phyloP scores from a whole-genome alignment of 2,888 invertebrate species.

The Platerodrilus igneus region DNA sequence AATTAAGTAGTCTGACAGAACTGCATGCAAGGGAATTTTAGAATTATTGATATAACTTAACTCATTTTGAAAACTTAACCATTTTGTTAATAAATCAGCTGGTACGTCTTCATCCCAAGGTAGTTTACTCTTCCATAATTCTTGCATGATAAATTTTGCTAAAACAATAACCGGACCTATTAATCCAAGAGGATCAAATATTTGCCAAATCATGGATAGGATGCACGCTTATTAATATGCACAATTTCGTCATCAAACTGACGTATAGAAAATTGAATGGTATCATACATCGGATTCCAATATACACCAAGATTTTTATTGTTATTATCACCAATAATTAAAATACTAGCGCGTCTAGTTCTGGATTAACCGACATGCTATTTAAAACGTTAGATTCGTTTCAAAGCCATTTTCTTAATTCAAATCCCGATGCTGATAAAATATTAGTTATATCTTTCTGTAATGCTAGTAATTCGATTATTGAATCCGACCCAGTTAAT shows the following conservation, averaged over 20 bases:
- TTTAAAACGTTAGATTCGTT: slow-evolving; percentile 12
- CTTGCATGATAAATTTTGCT: slow-evolving; percentile 29
- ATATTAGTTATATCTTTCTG: slow-evolving; percentile 20
- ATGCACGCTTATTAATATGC: too few relatives aligned
- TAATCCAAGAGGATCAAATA: slow-evolving; percentile 30
- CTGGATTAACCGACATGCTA: slow-evolving; percentile 5
- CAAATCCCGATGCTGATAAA: slow-evolving; percentile 19
- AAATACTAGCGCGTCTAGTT: slow-evolving; percentile 6
- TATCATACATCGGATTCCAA: slow-evolving; percentile 4
- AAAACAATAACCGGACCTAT: slow-evolving; percentile 26
- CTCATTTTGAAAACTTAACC: slow-evolving; percentile 13
- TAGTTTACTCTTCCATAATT: slow-evolving; percentile 23
- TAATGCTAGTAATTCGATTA: slow-evolving; percentile 18
- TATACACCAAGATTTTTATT: slow-evolving; percentile 17
- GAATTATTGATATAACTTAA: slow-evolving; percentile 17
- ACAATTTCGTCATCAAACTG: too few relatives aligned
- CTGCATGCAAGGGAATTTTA: slow-evolving; percentile 14
- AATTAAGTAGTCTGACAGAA: slow-evolving; percentile 7
- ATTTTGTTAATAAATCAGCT: slow-evolving; percentile 10
- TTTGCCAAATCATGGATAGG: slow-evolving; percentile 26
- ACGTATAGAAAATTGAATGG: background rate
- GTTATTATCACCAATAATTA: slow-evolving; percentile 18
- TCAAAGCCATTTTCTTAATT: slow-evolving; percentile 19
- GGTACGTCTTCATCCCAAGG: slow-evolving; percentile 24
- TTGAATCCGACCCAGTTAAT: slow-evolving; percentile 17